Conservation (phyloP, 1,140 invertebrate genomes). For the Pachyrhynchus sulphureomaculatus region DNA sequence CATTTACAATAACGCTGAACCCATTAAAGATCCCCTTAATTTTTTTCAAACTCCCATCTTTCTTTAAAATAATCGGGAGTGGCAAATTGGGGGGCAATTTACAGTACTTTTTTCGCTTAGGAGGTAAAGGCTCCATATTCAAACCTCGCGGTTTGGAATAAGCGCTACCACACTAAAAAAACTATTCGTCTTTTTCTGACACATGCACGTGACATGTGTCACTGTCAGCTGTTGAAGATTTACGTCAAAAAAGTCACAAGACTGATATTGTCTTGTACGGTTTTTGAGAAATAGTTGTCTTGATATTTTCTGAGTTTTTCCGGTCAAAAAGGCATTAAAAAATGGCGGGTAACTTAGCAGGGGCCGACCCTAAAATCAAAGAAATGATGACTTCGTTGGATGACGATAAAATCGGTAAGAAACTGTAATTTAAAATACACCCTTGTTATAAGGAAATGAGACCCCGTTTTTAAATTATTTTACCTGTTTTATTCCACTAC, state of each 20-base stretch:
- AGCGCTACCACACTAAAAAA: conserved; percentile 6
- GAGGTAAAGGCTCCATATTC: conserved; percentile 53
- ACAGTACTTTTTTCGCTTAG: conserved; percentile 51
- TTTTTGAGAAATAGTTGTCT: conserved; percentile 14
- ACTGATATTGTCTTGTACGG: conserved; percentile 18
- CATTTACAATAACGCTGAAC: conserved; percentile 62
- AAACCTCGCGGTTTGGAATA: conserved; percentile 2
- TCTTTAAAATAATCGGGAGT: conserved; percentile 52
- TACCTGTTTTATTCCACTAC: background rate
- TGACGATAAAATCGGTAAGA: conserved; percentile 80
- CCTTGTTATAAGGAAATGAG: background rate
- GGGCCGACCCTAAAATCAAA: conserved; percentile 62
- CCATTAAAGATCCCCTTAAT: conserved; percentile 66
- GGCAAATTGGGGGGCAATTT: conserved; percentile 47
- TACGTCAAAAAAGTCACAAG: conserved; percentile 45
- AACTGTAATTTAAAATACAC: background rate
- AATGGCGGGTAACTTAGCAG: conserved; percentile 25
- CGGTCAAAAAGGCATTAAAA: conserved; percentile 1
- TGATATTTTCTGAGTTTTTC: conserved; percentile 12
- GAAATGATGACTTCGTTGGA: conserved; percentile 72
- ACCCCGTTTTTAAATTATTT: background rate
- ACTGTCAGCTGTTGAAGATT: conserved; percentile 14
- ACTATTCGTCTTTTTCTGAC: conserved; percentile 16
- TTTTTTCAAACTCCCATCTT: conserved; percentile 25
- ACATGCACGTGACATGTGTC: background rate